Evolutionary conservation across 2,113 vertebrate species (phyloP).

Genomic region (Barbus barbus): DNA sequence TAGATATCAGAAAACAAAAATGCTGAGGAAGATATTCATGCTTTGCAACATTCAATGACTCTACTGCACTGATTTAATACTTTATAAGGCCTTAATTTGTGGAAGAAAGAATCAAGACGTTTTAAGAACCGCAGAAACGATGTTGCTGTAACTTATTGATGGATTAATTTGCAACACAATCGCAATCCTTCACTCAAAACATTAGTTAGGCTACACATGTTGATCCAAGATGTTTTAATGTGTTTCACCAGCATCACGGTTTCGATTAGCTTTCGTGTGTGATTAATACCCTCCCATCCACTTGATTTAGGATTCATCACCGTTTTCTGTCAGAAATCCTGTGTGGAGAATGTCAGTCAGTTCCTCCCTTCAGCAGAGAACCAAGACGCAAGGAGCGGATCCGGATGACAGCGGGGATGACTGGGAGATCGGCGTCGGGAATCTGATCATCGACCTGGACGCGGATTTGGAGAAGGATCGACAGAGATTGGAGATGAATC

Average conservation of each 20-base stretch:
- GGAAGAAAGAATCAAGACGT: not conserved
- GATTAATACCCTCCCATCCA: constrained; percentile 57
- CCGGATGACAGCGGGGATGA: constrained; percentile 97
- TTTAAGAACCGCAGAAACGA: not conserved
- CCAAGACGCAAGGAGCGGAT: constrained; percentile 85
- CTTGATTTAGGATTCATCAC: constrained; percentile 57
- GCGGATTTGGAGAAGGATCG: constrained; percentile 93
- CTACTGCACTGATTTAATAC: not conserved
- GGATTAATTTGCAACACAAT: not conserved
- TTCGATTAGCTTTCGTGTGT: not conserved
- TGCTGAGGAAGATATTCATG: not conserved
- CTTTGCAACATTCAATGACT: not conserved
- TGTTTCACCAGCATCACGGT: not conserved
- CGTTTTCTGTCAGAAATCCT: constrained; percentile 53
- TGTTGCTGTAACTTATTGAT: not conserved
- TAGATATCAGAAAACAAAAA: not conserved
- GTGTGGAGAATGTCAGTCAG: constrained; percentile 58
- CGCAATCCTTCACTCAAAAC: not conserved
- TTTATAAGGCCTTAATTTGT: not conserved
- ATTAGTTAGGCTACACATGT: not conserved
- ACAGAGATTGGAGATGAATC: constrained; percentile 94
- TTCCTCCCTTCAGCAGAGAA: constrained; percentile 49
- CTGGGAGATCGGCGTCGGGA: constrained; percentile 97
- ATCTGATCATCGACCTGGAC: constrained; percentile 96
- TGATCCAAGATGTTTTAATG: constrained; percentile 7